A percentile compares a stretch with the other conserved stretches of the same genome.
phyloP scores from a whole-genome alignment of 2,113 vertebrate species.

The Bubo blakistoni region DNA sequence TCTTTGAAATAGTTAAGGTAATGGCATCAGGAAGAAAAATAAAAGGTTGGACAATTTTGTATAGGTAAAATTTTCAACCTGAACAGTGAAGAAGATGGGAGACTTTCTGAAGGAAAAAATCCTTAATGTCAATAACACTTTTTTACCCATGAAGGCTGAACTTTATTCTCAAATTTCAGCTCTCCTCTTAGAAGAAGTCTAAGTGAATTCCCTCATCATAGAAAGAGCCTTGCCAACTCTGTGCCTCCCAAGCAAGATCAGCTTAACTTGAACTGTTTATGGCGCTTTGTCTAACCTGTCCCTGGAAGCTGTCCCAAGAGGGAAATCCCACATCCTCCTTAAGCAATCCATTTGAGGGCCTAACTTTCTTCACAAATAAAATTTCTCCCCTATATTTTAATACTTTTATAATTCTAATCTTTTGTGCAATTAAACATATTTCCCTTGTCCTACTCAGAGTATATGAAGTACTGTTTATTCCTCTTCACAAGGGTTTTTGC shows the following conservation, averaged over 20 bases:
- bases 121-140: not conserved
- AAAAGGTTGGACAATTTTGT: conserved; percentile 14
- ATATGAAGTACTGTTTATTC: not conserved
- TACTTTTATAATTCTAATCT: not conserved
- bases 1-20: conserved; percentile 56
- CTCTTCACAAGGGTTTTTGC: not conserved
- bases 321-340: not conserved
- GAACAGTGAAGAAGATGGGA: not conserved
- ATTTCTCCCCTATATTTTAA: not conserved
- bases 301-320: not conserved
- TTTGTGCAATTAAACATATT: not conserved
- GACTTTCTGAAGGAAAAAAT: not conserved
- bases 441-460: not conserved
- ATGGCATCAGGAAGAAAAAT: conserved; percentile 45
- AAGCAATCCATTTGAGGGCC: not conserved
- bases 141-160: not conserved
- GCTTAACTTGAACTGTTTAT: not conserved
- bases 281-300: not conserved
- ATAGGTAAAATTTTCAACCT: conserved; percentile 35
- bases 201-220: not conserved
- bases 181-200: not conserved
- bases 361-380: not conserved
- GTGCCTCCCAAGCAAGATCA: not conserved
- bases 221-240: not conserved
- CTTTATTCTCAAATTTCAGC: not conserved